A percentile compares a stretch with the other conserved stretches of the same genome.
Conservation (phyloP, 2,888 invertebrate genomes). For the Neria commutata region DNA sequence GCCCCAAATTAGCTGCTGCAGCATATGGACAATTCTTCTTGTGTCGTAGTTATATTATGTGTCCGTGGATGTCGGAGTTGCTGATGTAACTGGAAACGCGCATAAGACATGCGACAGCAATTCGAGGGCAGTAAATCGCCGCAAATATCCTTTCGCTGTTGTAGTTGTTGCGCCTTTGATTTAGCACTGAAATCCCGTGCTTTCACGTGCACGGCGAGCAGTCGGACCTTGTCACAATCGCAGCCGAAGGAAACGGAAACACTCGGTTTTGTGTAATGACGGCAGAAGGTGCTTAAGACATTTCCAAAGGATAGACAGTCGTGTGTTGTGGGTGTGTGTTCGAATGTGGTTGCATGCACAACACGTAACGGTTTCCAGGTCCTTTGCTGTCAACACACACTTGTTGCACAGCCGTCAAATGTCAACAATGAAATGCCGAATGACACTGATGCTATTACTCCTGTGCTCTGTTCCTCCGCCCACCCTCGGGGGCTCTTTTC, state of each 20-base stretch:
- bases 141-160: constrained; percentile 21
- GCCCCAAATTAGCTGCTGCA: no score
- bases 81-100: constrained; percentile 29
- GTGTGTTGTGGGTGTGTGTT: not conserved
- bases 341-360: constrained; percentile 7
- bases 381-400: not conserved
- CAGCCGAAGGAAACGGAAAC: not conserved
- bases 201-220: not conserved
- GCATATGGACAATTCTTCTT: no score
- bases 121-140: constrained; percentile 1
- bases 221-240: not conserved
- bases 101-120: constrained; percentile 27
- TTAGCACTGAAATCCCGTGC: constrained; percentile 27
- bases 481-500: no score
- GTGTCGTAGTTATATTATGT: no score
- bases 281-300: constrained; percentile 40
- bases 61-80: no score
- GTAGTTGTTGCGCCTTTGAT: no score
- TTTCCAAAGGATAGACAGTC: not conserved
- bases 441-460: constrained; percentile 17
- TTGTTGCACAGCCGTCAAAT: constrained; percentile 1
- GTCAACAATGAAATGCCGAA: constrained; percentile 8
- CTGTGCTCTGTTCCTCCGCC: no score
- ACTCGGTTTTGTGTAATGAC: no score
- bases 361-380: not conserved